Evolutionary conservation across 1,140 invertebrate species (phyloP).

Genomic region (Drosophila truncata): DNA sequence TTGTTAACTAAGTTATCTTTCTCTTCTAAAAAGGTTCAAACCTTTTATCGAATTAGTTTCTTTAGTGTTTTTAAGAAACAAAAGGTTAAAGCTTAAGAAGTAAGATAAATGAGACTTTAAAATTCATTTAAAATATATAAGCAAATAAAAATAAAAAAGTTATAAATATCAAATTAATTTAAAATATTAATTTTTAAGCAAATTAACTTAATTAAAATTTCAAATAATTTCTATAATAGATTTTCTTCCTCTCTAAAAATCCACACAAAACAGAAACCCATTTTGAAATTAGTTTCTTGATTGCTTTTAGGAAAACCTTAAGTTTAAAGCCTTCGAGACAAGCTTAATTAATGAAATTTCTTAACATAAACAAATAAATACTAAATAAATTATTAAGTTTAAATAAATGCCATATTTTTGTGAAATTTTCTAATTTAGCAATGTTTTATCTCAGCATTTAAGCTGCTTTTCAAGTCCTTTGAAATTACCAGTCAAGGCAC

Average conservation of each 20-base stretch:
- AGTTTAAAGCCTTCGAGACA: no score
- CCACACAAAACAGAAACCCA: no score
- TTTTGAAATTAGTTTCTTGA: no score
- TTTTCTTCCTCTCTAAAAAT: no score
- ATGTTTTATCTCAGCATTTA: not conserved
- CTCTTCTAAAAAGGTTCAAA: not conserved
- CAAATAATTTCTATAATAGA: no score
- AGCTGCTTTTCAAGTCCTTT: conserved; percentile 1
- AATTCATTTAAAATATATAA: no score
- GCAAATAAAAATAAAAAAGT: no score
- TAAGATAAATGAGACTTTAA: not conserved
- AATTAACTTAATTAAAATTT: no score
- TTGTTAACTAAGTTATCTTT: not conserved
- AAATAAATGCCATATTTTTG: not conserved
- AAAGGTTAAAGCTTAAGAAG: not conserved
- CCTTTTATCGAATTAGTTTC: not conserved
- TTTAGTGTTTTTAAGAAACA: not conserved
- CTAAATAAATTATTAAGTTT: not conserved
- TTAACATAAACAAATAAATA: not conserved
- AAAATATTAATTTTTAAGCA: no score
- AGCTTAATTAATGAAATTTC: not conserved
- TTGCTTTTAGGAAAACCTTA: no score
- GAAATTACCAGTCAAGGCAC: conserved; percentile 19
- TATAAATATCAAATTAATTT: no score
- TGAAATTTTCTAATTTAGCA: not conserved